These are phyloP conservation scores for Galerucella nymphaeae DNA, from an alignment of 2,888 invertebrate genomes.

Conservation along the genomic window DNA sequence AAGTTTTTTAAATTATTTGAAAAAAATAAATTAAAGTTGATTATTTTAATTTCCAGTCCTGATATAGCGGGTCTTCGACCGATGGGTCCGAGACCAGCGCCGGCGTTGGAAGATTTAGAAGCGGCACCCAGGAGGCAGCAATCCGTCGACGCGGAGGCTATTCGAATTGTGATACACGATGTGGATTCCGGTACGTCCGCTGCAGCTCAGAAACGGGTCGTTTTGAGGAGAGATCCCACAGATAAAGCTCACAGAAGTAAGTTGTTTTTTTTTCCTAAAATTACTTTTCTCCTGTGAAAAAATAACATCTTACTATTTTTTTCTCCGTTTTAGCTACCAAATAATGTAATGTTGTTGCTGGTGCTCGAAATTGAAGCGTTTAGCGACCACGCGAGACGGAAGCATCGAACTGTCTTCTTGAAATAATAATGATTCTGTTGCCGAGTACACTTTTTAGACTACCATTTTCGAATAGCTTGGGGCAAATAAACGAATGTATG, in stretches of 20 bases:
- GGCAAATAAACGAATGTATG: not conserved
- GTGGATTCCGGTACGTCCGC: slow-evolving; percentile 80
- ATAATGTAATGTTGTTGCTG: not conserved
- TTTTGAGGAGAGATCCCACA: slow-evolving; percentile 80
- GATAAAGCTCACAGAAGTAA: slow-evolving; percentile 89
- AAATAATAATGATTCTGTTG: slow-evolving; percentile 27
- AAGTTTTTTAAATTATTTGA: slow-evolving; percentile 63
- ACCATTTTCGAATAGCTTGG: no score
- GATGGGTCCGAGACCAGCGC: slow-evolving; percentile 69
- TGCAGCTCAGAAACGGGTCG: slow-evolving; percentile 79
- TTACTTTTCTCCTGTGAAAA: no score
- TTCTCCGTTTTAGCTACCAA: slow-evolving; percentile 21
- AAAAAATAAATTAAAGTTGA: not conserved
- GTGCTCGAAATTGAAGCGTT: slow-evolving; percentile 9
- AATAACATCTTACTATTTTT: no score
- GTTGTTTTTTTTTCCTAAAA: slow-evolving; percentile 62
- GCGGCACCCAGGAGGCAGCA: slow-evolving; percentile 79
- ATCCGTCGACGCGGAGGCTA: slow-evolving; percentile 90
- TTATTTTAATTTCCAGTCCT: slow-evolving; percentile 68
- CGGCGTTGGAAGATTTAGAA: slow-evolving; percentile 73
- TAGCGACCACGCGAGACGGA: slow-evolving; percentile 20
- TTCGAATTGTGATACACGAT: slow-evolving; percentile 92
- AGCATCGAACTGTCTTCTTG: slow-evolving; percentile 16
- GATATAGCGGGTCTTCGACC: slow-evolving; percentile 72
- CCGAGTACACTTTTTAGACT: not conserved